Conservation (phyloP, 2,113 vertebrate genomes). For the Xenus cinereus region DNA sequence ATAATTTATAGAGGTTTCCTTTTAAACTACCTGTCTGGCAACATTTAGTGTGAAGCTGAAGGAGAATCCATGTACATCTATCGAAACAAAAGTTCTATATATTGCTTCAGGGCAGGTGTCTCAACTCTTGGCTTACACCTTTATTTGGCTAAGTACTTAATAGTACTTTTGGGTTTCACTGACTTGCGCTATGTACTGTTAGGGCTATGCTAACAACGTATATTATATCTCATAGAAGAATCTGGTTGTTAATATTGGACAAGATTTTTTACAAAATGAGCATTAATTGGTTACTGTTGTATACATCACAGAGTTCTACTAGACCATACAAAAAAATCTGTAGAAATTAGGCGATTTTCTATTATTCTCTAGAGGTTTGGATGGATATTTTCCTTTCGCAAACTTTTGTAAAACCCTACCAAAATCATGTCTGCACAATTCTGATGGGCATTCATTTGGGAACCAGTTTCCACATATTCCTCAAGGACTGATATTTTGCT, state of each 20-base stretch:
- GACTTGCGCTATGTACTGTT: neutral
- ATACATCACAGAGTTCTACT: neutral
- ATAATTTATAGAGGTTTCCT: neutral
- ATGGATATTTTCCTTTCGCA: neutral
- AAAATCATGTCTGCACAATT: neutral
- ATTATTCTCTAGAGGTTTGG: neutral
- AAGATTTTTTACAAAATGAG: neutral
- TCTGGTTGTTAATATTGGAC: neutral
- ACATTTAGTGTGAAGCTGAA: neutral
- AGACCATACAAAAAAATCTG: fast-evolving
- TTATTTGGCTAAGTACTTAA: neutral
- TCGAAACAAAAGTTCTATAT: neutral
- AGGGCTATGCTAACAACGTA: neutral
- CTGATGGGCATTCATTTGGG: neutral
- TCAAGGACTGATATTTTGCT: neutral
- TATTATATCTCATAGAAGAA: neutral
- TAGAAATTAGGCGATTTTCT: neutral
- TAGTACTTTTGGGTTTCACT: neutral
- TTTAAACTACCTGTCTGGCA: neutral
- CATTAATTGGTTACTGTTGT: neutral
- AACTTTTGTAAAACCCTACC: neutral
- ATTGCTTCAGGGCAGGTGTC: neutral
- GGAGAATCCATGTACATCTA: neutral
- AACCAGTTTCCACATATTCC: neutral
- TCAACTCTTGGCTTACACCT: neutral